Conservation (phyloP, 2,797 vertebrate species). For the Paguma larvata region DNA sequence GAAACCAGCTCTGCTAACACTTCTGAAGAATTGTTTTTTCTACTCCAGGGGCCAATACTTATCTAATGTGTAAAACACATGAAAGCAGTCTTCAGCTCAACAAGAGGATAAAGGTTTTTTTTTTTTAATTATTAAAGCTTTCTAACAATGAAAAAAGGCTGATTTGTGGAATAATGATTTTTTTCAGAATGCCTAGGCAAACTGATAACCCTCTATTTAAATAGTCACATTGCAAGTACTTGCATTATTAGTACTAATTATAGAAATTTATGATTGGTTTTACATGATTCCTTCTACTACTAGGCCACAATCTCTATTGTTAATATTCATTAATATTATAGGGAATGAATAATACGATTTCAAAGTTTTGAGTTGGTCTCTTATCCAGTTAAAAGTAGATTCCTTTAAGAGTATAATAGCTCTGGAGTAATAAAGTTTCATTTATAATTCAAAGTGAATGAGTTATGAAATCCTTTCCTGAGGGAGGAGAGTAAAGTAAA, state of each 20-base stretch:
- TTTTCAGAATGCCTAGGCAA: not conserved
- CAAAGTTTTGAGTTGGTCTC: not conserved
- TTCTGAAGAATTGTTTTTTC: not conserved
- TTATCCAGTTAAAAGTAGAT: conserved; percentile 18
- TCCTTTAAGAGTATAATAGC: not conserved
- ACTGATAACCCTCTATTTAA: not conserved
- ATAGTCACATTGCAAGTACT: not conserved
- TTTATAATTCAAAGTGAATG: conserved; percentile 39
- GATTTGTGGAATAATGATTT: not conserved
- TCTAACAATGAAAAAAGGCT: not conserved
- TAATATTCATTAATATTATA: not conserved
- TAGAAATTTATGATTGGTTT: conserved; percentile 37
- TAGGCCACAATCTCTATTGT: not conserved
- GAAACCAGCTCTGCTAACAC: not conserved
- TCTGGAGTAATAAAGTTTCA: not conserved
- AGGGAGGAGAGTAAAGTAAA: not conserved
- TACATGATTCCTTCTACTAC: not conserved
- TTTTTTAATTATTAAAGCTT: not conserved
- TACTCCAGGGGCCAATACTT: not conserved
- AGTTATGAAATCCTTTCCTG: not conserved
- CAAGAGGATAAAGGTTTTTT: not conserved
- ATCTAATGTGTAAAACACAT: not conserved
- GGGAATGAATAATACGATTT: not conserved
- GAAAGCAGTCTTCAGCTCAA: not conserved
- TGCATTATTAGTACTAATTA: not conserved